These are phyloP conservation scores for Eudasyphora cyanicolor DNA, from an alignment of 2,888 invertebrate genomes.

Conservation along the genomic window DNA sequence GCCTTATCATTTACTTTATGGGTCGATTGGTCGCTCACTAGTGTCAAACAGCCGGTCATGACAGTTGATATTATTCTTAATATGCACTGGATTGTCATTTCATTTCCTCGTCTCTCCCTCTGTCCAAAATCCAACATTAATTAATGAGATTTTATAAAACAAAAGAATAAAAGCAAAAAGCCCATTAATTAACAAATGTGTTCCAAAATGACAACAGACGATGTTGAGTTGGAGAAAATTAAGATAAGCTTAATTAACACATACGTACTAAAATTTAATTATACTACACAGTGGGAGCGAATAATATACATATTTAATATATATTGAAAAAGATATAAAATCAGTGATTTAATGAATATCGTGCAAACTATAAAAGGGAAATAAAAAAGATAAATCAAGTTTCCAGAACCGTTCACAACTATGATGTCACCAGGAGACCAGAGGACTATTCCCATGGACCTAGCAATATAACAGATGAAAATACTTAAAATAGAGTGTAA, in stretches of 20 bases:
- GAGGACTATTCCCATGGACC: too few relatives aligned
- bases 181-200: slow-evolving; percentile 55
- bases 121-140: neutral
- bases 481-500: too few relatives aligned
- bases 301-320: too few relatives aligned
- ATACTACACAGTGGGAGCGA: neutral
- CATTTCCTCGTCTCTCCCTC: too few relatives aligned
- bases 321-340: too few relatives aligned
- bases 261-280: slow-evolving; percentile 43
- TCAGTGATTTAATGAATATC: too few relatives aligned
- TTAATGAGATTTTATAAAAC: slow-evolving; percentile 41
- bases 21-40: neutral
- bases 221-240: slow-evolving; percentile 49
- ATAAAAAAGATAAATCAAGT: too few relatives aligned
- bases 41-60: neutral
- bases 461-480: too few relatives aligned
- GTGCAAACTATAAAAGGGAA: too few relatives aligned
- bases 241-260: slow-evolving; percentile 55
- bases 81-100: slow-evolving; percentile 1
- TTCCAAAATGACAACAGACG: slow-evolving; percentile 32
- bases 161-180: slow-evolving; percentile 23
- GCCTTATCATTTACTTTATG: too few relatives aligned
- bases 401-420: too few relatives aligned
- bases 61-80: slow-evolving; percentile 1
- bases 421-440: too few relatives aligned